phyloP scores from a whole-genome alignment of 2,888 invertebrate species.

The Caenorhabditis macrosperma region DNA sequence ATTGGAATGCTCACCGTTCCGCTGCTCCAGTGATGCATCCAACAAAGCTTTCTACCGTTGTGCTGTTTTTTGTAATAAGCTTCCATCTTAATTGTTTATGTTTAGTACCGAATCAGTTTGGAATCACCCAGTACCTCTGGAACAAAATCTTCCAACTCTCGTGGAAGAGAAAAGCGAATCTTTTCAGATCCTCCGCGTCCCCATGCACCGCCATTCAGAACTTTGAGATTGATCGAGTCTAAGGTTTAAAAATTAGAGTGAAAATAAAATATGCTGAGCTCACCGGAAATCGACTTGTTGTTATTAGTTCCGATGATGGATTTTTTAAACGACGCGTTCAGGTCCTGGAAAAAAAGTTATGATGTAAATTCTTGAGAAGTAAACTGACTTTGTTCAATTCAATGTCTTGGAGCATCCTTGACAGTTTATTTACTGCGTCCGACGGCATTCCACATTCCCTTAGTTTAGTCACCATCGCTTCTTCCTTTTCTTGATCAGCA shows the following conservation, averaged over 20 bases:
- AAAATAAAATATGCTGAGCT: neutral
- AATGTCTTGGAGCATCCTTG: slow-evolving; percentile 94
- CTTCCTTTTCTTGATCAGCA: slow-evolving; percentile 98
- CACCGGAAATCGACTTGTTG: slow-evolving; percentile 66
- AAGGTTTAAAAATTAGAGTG: too few relatives aligned
- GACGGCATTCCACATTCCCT: slow-evolving; percentile 98
- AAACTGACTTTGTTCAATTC: slow-evolving; percentile 84
- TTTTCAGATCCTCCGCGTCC: slow-evolving; percentile 87
- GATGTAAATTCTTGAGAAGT: neutral
- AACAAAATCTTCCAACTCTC: slow-evolving; percentile 98
- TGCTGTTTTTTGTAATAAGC: slow-evolving; percentile 98
- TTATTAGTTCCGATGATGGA: slow-evolving; percentile 64
- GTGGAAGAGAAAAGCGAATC: slow-evolving; percentile 94
- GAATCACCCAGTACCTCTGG: slow-evolving; percentile 85
- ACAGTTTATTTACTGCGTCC: slow-evolving; percentile 97
- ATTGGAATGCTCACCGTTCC: slow-evolving; percentile 87
- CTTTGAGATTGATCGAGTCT: slow-evolving; percentile 92
- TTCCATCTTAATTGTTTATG: slow-evolving; percentile 85
- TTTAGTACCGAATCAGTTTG: neutral
- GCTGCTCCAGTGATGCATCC: slow-evolving; percentile 99
- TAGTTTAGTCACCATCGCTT: slow-evolving; percentile 97
- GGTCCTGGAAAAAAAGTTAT: slow-evolving; percentile 69
- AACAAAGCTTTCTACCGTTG: slow-evolving; percentile 95
- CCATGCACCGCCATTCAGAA: slow-evolving; percentile 98
- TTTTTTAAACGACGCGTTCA: slow-evolving; percentile 91